These are phyloP conservation scores for Enteromius radiatus DNA, from an alignment of 2,797 vertebrate species.

Conservation along the genomic window DNA sequence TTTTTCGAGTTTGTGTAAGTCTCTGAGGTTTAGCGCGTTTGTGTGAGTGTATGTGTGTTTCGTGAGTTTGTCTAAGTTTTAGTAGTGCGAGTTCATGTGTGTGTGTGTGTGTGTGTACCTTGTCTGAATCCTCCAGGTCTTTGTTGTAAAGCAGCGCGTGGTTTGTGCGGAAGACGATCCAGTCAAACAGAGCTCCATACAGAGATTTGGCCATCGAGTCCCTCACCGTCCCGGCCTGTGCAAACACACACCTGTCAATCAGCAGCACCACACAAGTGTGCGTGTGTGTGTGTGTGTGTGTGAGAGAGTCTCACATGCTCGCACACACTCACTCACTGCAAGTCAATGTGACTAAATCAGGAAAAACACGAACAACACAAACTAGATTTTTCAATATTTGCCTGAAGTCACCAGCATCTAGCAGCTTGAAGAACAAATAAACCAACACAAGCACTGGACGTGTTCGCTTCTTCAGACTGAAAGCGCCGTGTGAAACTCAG, in stretches of 20 bases:
- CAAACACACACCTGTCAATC: not conserved
- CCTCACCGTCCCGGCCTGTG: constrained; percentile 91
- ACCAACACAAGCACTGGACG: not conserved
- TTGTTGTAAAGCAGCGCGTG: constrained; percentile 94
- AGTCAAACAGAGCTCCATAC: constrained; percentile 97
- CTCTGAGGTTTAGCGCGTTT: too few relatives aligned
- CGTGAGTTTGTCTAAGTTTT: not conserved
- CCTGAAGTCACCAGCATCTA: not conserved
- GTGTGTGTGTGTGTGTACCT: constrained; percentile 76
- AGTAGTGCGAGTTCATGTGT: not conserved
- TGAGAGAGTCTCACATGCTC: not conserved
- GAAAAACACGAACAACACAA: not conserved
- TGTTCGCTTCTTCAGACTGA: not conserved
- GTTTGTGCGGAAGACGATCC: constrained; percentile 99
- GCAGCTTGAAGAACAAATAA: not conserved
- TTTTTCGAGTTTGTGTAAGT: too few relatives aligned
- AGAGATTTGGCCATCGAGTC: constrained; percentile 98
- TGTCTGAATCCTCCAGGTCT: constrained; percentile 90
- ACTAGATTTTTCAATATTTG: not conserved
- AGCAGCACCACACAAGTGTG: not conserved
- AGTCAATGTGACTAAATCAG: not conserved
- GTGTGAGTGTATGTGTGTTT: not conserved
- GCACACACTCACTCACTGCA: not conserved
- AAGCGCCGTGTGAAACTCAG: not conserved
- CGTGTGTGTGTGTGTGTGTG: not conserved